These are phyloP conservation scores for Philaethria dido DNA, from an alignment of 2,888 invertebrate species.

Conservation along the genomic window DNA sequence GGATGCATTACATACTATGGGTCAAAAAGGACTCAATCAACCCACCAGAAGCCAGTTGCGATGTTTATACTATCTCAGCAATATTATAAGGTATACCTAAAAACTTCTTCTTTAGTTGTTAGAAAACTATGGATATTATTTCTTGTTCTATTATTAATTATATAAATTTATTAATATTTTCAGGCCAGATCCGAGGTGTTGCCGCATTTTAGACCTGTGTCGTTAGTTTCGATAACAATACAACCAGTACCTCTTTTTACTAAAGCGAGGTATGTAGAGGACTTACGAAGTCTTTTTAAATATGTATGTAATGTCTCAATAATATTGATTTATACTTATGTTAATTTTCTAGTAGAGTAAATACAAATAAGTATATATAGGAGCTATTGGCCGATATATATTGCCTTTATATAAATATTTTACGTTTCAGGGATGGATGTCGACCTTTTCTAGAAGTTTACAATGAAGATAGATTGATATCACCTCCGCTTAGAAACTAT, in stretches of 20 bases:
- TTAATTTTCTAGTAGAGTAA: too few species aligned
- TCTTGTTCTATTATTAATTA: not conserved
- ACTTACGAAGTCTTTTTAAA: too few species aligned
- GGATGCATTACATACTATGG: conserved; percentile 95
- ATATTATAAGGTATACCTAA: conserved; percentile 84
- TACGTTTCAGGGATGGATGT: conserved; percentile 91
- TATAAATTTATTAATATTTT: conserved; percentile 49
- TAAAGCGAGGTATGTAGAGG: conserved; percentile 88
- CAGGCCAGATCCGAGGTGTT: conserved; percentile 86
- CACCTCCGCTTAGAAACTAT: conserved; percentile 94
- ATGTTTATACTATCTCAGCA: conserved; percentile 94
- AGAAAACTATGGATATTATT: too few species aligned
- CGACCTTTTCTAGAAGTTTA: conserved; percentile 96
- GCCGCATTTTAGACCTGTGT: conserved; percentile 93
- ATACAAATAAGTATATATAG: not conserved
- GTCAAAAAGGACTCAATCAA: conserved; percentile 93
- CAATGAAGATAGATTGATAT: conserved; percentile 92
- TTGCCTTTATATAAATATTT: not conserved
- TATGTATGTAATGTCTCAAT: too few species aligned
- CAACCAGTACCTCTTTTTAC: conserved; percentile 97
- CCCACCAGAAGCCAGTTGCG: conserved; percentile 92
- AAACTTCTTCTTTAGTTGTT: too few species aligned
- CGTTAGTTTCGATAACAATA: conserved; percentile 91
- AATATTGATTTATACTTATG: too few species aligned
- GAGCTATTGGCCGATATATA: not conserved